phyloP scores from a whole-genome alignment of 1,140 invertebrate genomes.

The Drosophila sproati region DNA sequence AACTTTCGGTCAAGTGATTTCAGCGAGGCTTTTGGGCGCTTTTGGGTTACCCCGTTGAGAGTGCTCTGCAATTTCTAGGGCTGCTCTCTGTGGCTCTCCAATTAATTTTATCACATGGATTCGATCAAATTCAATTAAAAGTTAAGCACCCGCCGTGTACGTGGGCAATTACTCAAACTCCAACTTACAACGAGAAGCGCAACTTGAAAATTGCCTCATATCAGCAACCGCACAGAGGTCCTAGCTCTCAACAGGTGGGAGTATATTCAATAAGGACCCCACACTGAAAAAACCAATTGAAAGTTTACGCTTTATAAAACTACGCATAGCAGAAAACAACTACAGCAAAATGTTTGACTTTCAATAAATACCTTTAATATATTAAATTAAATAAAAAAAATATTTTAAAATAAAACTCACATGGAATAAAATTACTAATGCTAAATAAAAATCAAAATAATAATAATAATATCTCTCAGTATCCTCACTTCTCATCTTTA shows the following conservation, averaged over 20 bases:
- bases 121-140: constrained; percentile 83
- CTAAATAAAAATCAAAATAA: too few relatives aligned
- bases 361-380: not conserved
- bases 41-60: not conserved
- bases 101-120: constrained; percentile 81
- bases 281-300: not conserved
- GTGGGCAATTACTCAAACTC: constrained; percentile 69
- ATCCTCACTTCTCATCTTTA: not conserved
- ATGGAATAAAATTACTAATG: too few relatives aligned
- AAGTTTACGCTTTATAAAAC: not conserved
- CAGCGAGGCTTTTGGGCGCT: constrained; percentile 17
- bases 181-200: constrained; percentile 10
- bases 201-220: constrained; percentile 48
- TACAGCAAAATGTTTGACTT: not conserved
- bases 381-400: not conserved
- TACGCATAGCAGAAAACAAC: too few relatives aligned
- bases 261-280: not conserved
- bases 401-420: not conserved
- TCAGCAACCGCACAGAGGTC: constrained; percentile 1
- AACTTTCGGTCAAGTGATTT: constrained; percentile 69
- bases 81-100: constrained; percentile 27
- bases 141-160: constrained; percentile 66
- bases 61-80: not conserved
- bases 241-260: constrained; percentile 51
- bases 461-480: too few relatives aligned